These are phyloP conservation scores for Cuniculus paca DNA, from an alignment of 2,797 vertebrate genomes.

Conservation along the genomic window DNA sequence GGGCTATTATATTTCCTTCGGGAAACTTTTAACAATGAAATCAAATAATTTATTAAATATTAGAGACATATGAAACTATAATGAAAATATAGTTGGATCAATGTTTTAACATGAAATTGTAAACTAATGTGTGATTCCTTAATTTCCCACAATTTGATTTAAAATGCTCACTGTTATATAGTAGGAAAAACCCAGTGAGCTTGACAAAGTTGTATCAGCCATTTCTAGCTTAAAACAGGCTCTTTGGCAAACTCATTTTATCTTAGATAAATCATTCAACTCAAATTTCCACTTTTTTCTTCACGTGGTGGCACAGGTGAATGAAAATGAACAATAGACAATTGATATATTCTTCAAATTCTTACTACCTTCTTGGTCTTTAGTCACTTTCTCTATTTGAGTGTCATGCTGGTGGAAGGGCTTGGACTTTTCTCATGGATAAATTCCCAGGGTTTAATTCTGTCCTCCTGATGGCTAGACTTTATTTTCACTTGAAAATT, in stretches of 20 bases:
- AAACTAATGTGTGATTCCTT: not conserved
- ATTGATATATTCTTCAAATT: not conserved
- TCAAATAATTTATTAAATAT: conserved; percentile 9
- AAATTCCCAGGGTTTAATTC: not conserved
- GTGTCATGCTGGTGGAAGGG: not conserved
- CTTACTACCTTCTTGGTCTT: not conserved
- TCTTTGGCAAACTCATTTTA: not conserved
- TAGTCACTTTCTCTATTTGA: conserved; percentile 20
- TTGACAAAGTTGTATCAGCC: not conserved
- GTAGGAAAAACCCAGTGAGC: not conserved
- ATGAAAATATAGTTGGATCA: conserved; percentile 13
- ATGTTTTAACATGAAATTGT: conserved; percentile 9
- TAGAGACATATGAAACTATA: not conserved
- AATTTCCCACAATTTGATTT: not conserved
- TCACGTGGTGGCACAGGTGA: not conserved
- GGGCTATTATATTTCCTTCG: not conserved
- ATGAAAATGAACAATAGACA: not conserved
- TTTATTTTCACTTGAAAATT: not conserved
- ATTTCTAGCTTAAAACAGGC: conserved; percentile 34
- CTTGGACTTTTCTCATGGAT: not conserved
- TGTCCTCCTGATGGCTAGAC: not conserved
- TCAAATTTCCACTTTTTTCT: not conserved
- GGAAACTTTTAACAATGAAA: not conserved
- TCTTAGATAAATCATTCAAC: not conserved
- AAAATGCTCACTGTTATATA: not conserved